Evolutionary conservation across 2,113 vertebrate genomes (phyloP).

Genomic region (Hippoglossus stenolepis): DNA sequence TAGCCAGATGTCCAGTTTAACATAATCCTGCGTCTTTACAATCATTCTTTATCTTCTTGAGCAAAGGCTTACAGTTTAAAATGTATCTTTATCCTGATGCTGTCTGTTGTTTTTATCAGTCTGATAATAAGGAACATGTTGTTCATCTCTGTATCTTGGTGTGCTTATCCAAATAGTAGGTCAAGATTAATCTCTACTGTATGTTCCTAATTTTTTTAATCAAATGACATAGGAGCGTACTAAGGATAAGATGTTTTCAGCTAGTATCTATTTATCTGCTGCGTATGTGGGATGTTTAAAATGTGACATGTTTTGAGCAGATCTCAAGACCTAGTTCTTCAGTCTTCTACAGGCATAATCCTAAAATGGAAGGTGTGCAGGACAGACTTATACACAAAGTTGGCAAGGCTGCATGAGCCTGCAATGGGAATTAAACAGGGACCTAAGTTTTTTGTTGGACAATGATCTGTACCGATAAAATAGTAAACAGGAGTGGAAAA

Average conservation of each 20-base stretch:
- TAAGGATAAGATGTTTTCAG: constrained; percentile 9
- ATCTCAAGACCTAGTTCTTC: background rate
- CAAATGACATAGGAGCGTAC: background rate
- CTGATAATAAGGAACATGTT: constrained; percentile 20
- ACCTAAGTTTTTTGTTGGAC: background rate
- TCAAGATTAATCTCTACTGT: constrained; percentile 4
- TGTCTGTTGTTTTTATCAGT: background rate
- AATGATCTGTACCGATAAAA: background rate
- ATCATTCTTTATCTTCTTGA: background rate
- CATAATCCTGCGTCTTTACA: background rate
- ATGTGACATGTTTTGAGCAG: background rate
- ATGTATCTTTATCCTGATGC: background rate
- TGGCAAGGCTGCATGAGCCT: background rate
- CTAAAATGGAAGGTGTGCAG: constrained; percentile 36
- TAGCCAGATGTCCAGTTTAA: background rate
- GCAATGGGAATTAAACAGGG: background rate
- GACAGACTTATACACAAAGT: background rate
- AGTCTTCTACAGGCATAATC: background rate
- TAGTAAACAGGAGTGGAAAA: background rate
- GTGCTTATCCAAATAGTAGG: background rate
- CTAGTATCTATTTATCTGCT: background rate
- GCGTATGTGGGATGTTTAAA: background rate
- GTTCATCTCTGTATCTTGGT: background rate
- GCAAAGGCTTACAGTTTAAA: background rate
- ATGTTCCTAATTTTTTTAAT: background rate